Base-by-base conservation (phyloP, 2,797 vertebrate species). In the Arremon brunneinucha region DNA sequence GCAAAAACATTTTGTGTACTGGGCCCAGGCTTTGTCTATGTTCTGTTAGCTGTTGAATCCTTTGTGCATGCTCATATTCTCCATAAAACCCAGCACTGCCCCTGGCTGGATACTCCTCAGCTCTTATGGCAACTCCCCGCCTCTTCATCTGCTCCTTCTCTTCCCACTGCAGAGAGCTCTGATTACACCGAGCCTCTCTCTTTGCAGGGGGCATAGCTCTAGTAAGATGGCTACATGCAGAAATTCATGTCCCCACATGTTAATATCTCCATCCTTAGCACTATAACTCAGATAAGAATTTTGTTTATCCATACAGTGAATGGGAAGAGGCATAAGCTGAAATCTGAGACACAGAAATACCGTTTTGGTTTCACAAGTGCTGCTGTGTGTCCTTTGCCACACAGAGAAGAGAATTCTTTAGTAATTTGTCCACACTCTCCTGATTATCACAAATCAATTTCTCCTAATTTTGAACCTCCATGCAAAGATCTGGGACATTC, bases 71-170 rank as follows among this genome's bases (percentile, higher is more conserved):
- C 34, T 56, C 39, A n/a, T 14, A 26, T 83, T 87, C 34, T 44
- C 64, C 44, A 53, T 26, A 53, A 74, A 92, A 89, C 3, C 4
- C 60, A 46, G 12, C n/a, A 19, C 59, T 70, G 55, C 19, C 30
- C 52, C 72, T 79, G 65, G 49, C 56, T 83, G 79, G 49, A 37
- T 75, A n/a, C 49, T 92, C 56, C 52, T 60, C 57, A 67, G 71
- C 56, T 87, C 71, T 87, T 80, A 23, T 35, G 60, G 80, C 65
- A 94, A 3, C 53, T 87, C 44, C 34, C 46, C 2, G 0, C 84
- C 89, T 89, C 84, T 53, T 96, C 81, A 91, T 77, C 89, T 92
- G 84, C 71, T 72, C 17, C 76, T 70, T 59, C 60, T 74, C 79
- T 68, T 76, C 76, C 26, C 20, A 3, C 60, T 60, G 62, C 79